phyloP scores from a whole-genome alignment of 2,888 invertebrate genomes.

The Psylliodes chrysocephalus region DNA sequence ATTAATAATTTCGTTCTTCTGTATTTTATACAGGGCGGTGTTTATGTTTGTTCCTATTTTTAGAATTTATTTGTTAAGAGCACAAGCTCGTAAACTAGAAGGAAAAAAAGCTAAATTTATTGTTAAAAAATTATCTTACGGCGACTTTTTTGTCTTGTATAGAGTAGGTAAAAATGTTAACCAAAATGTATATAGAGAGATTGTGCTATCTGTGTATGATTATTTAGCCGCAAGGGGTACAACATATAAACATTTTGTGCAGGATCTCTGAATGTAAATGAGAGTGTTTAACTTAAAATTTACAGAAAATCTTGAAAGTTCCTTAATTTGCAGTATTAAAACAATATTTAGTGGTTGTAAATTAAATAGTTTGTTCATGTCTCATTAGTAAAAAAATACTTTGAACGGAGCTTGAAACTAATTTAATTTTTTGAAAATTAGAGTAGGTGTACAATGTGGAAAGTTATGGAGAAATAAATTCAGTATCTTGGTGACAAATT shows the following conservation, averaged over 20 bases:
- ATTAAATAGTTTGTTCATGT: too few species aligned
- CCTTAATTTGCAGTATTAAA: too few species aligned
- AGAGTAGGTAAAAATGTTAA: slow-evolving; percentile 82
- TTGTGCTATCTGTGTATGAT: slow-evolving; percentile 62
- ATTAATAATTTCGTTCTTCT: slow-evolving; percentile 70
- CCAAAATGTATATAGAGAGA: slow-evolving; percentile 73
- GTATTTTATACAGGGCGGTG: slow-evolving; percentile 73
- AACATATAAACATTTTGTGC: slow-evolving; percentile 27
- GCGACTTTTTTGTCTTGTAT: slow-evolving; percentile 83
- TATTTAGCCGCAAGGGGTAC: slow-evolving; percentile 36
- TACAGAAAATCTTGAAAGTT: too few species aligned
- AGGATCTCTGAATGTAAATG: not conserved
- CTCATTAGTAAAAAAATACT: too few species aligned
- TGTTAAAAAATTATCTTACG: slow-evolving; percentile 69
- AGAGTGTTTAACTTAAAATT: too few species aligned
- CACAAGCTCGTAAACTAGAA: slow-evolving; percentile 69
- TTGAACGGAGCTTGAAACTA: too few species aligned
- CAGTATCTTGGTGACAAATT: too few species aligned
- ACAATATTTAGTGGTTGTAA: too few species aligned
- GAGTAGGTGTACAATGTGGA: too few species aligned
- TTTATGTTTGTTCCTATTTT: slow-evolving; percentile 69
- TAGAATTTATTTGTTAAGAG: slow-evolving; percentile 71
- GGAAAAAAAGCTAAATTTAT: slow-evolving; percentile 66
- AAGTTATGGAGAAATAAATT: too few species aligned
- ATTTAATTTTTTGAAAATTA: too few species aligned